Conservation (phyloP, 37 sponge, comb jelly and placozoan genomes). For the Ephydatia muelleri region DNA sequence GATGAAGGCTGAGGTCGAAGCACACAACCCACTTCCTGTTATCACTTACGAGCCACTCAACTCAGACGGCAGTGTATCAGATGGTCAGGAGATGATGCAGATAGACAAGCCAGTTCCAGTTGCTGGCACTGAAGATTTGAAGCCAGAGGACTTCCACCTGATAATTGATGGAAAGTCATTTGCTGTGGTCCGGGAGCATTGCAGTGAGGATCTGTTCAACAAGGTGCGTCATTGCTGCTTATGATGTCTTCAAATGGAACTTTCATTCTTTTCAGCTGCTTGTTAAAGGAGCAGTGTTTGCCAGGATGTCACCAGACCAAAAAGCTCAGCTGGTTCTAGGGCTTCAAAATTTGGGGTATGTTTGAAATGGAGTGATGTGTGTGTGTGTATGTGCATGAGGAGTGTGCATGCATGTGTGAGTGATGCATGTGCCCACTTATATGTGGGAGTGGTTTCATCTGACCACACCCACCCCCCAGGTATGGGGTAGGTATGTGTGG, state of each 20-base stretch:
- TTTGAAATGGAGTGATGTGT: background rate
- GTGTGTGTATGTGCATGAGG: background rate
- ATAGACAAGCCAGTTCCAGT: background rate
- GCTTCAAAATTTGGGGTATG: conserved; percentile 77
- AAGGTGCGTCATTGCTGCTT: background rate
- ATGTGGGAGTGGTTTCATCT: no score
- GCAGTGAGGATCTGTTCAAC: background rate
- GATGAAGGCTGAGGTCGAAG: conserved; percentile 6
- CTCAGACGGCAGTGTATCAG: background rate
- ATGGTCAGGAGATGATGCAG: background rate
- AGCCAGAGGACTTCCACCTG: conserved; percentile 9
- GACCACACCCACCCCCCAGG: conserved; percentile 33
- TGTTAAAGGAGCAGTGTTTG: conserved; percentile 86
- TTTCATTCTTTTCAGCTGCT: conserved; percentile 42
- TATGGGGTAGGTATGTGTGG: conserved; percentile 94
- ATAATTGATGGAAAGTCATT: conserved; percentile 55
- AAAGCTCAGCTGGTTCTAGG: conserved; percentile 80
- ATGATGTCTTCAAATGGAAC: background rate
- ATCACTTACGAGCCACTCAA: conserved; percentile 38
- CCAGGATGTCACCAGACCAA: conserved; percentile 86
- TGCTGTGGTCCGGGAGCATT: conserved; percentile 33
- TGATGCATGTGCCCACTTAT: no score
- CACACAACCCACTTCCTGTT: background rate
- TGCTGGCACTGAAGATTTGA: background rate
- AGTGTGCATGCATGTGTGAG: no score